Conservation (phyloP, 2,797 vertebrate genomes). For the Orientallactaga sibirica region DNA sequence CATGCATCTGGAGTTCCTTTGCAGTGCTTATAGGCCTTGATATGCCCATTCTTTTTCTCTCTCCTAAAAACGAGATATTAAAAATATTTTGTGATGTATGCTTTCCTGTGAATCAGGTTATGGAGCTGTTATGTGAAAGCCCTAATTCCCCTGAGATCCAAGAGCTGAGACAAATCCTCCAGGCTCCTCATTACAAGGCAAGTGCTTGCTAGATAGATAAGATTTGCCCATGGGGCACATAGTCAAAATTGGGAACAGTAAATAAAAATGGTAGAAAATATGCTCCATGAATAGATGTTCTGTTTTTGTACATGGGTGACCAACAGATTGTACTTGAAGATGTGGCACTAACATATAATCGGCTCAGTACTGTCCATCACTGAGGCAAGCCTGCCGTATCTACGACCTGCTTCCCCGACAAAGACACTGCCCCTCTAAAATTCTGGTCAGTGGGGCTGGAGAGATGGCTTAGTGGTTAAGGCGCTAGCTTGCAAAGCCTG, state of each 20-base stretch:
- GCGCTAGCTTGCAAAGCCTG: too few relatives aligned
- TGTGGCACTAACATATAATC: not conserved
- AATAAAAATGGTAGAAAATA: not conserved
- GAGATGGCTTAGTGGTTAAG: too few relatives aligned
- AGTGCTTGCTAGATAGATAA: constrained; percentile 64
- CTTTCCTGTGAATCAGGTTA: constrained; percentile 87
- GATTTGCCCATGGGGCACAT: not conserved
- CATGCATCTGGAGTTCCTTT: too few relatives aligned
- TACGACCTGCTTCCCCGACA: not conserved
- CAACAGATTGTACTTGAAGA: not conserved
- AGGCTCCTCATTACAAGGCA: constrained; percentile 93
- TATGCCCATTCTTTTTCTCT: too few relatives aligned
- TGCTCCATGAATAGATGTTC: not conserved
- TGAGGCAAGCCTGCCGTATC: not conserved
- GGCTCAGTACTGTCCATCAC: not conserved
- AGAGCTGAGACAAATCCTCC: constrained; percentile 92
- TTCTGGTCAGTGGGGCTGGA: not conserved
- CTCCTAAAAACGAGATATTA: not conserved
- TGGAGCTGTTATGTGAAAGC: constrained; percentile 89
- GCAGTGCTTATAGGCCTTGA: too few relatives aligned
- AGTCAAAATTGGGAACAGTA: not conserved
- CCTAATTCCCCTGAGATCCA: constrained; percentile 90
- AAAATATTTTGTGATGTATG: not conserved
- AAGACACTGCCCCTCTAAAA: not conserved
- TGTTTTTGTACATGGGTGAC: not conserved